Evolutionary conservation across 2,113 vertebrate species (phyloP).

Genomic region (Ondatra zibethicus): DNA sequence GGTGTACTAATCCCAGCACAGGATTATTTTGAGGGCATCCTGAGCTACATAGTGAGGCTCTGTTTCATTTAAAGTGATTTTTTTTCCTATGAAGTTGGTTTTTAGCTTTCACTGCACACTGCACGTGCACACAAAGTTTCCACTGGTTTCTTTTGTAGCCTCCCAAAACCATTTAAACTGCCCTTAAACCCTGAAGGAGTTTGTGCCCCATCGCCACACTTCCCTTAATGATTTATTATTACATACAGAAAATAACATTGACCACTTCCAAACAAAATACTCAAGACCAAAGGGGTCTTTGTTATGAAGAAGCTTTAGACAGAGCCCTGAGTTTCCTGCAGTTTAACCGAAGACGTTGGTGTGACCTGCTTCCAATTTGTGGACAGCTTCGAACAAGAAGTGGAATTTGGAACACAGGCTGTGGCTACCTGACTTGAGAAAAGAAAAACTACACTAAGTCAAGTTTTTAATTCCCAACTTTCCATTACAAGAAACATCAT

Average conservation of each 20-base stretch:
- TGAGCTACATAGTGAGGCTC: not conserved
- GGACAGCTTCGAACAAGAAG: not conserved
- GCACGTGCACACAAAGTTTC: not conserved
- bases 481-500: not conserved
- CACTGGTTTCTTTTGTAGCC: not conserved
- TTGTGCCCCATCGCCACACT: not conserved
- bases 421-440: not conserved
- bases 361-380: not conserved
- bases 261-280: not conserved
- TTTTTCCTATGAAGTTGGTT: not conserved
- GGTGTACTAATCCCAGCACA: not conserved
- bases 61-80: not conserved
- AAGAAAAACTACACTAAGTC: not conserved
- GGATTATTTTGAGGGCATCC: not conserved
- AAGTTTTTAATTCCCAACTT: not conserved
- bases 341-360: not conserved
- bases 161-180: not conserved
- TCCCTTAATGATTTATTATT: not conserved
- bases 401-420: not conserved
- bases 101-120: not conserved
- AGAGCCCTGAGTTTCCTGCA: not conserved
- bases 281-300: not conserved
- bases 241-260: not conserved
- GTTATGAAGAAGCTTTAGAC: not conserved
- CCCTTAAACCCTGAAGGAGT: not conserved